Base-by-base conservation (phyloP, 2,113 vertebrate species). In the Promerops cafer region DNA sequence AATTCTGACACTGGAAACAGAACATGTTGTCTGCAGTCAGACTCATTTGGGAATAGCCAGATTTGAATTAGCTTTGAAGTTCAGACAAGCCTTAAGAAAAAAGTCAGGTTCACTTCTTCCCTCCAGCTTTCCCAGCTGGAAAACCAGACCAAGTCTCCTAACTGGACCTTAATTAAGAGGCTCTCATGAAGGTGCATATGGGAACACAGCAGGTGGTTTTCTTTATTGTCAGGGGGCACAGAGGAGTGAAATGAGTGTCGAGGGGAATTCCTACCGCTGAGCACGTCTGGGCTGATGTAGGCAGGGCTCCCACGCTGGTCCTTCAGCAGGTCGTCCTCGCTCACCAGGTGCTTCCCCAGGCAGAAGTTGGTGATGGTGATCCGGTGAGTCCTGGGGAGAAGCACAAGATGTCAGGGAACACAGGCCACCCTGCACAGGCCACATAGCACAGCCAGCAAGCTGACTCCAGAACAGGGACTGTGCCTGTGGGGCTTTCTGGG, bases 341-440 rank as follows among this genome's bases (percentile, higher is more conserved):
- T 99, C 97, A 99, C 99, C 35, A 99, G 98, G 97, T 99, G 99
- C 97, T 99, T 99, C 68, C 99, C 99, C 17, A 99, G 98, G 97
- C 99, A 99, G 98, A 99, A 99, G 98, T 99, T 99, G 45, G 99
- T 99, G 96, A 99, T 99, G 81, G 99, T 99, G 97, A 99, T 99
- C 82, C 99, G 96, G 79, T 99, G 99, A 56, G 99, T 99, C 97
- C 99, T 99, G 92, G 13, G 52, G 60, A 72, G 54, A 6, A 15
- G 13, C 80, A 93, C 65, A 77, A 26, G 45, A 21, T 5, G 69
- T 23, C 50, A 54, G 87, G 80, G 66, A 90, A 23, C 70, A 59
- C 3, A 21, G n/a, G 22, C 12, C 30, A 11, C 8, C 49, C 57
- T 3, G 45, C 31, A 26, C 0, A 8, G 79, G 76, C 44, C 59